Percentiles rank a stretch among this genome's conserved stretches.
These are phyloP conservation scores for Gadopsis bispinosus DNA, from an alignment of 2,797 vertebrate genomes.

Conservation along the genomic window DNA sequence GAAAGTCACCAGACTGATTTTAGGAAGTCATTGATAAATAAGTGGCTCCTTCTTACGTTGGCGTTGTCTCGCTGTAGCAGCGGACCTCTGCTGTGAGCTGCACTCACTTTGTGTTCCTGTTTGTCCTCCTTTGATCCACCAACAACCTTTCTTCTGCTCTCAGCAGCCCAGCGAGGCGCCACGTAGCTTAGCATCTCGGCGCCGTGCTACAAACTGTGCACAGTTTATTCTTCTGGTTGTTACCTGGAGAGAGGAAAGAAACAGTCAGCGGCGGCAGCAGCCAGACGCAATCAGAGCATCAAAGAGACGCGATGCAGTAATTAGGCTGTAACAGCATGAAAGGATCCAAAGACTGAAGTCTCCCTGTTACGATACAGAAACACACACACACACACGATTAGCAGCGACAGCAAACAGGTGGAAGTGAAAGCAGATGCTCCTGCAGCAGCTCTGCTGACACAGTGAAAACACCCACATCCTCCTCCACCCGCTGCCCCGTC, in stretches of 20 bases:
- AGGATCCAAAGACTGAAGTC: not conserved
- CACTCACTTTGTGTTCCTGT: too few species aligned
- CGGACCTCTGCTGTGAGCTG: too few species aligned
- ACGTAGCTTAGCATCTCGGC: not conserved
- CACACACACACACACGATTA: slow-evolving; percentile 10
- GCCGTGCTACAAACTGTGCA: not conserved
- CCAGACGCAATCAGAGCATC: not conserved
- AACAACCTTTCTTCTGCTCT: not conserved
- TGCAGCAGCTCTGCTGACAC: slow-evolving; percentile 42
- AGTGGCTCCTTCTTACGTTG: too few species aligned
- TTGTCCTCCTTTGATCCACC: slow-evolving; percentile 19
- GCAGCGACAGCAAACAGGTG: slow-evolving; percentile 15
- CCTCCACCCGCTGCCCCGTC: slow-evolving; percentile 5
- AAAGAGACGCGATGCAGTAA: slow-evolving; percentile 13
- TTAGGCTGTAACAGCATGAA: slow-evolving; percentile 1
- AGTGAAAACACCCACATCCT: slow-evolving; percentile 5
- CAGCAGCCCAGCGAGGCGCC: not conserved
- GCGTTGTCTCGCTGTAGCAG: too few species aligned
- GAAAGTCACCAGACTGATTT: too few species aligned
- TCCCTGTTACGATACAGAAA: not conserved
- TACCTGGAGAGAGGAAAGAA: slow-evolving; percentile 1
- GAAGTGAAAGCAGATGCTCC: slow-evolving; percentile 30
- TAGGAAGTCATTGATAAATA: too few species aligned
- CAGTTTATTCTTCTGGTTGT: too few species aligned
- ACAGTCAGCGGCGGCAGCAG: not conserved